Conservation (phyloP, 2,797 vertebrate species). For the Prionace glauca region DNA sequence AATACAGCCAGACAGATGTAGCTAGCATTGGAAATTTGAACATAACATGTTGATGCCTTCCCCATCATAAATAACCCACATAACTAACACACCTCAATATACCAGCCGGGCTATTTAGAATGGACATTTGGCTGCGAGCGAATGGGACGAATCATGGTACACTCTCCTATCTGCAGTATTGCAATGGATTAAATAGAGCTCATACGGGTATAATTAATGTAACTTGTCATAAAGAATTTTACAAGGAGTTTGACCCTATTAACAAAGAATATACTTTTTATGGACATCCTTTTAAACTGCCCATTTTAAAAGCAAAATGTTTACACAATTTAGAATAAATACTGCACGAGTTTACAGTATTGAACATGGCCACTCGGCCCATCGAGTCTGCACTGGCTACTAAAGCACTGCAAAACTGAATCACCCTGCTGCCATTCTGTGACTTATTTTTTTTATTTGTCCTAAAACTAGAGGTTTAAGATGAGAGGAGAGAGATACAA, state of each 20-base stretch:
- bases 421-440: neutral
- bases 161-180: neutral
- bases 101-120: neutral
- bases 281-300: neutral
- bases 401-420: neutral
- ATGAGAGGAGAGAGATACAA: too few species aligned
- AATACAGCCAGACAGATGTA: neutral
- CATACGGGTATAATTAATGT: neutral
- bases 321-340: neutral
- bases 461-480: too few species aligned
- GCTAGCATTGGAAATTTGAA: neutral
- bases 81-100: neutral
- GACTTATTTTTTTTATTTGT: neutral
- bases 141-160: neutral
- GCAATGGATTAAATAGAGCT: neutral
- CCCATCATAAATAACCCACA: neutral
- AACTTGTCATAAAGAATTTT: neutral
- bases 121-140: neutral
- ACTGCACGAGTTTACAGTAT: neutral
- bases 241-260: slow-evolving; percentile 7
- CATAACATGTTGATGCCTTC: neutral
- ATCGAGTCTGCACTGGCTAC: neutral
- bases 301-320: neutral
- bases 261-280: slow-evolving; percentile 2
- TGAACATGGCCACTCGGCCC: neutral